Evolutionary conservation across 2,113 vertebrate species (phyloP), one percentile per base, ranked within the genome.

Genomic region (Zosterops japonicus): DNA sequence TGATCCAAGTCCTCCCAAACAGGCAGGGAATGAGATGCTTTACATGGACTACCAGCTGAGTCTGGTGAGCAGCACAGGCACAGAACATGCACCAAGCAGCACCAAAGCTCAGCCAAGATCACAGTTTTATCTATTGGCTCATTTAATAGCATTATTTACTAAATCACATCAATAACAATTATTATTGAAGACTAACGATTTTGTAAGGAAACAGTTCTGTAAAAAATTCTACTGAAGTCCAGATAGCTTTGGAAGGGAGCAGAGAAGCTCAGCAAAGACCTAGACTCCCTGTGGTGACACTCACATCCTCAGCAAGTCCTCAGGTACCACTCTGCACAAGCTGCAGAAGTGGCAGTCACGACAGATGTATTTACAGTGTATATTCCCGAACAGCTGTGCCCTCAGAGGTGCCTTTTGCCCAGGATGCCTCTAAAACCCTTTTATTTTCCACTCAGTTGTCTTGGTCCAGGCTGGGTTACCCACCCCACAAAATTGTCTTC

Each of bases 391-490:
- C 2, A 12, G 2, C 14, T 56, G 12, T 55, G 27, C 53, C 22
- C 6, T 24, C 10, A 72, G n/a, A 46, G 39, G 31, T 14, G 25
- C 35, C 12, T 56, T 85, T 69, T 77, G 44, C 68, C 75, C 41
- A 49, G 41, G 14, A 52, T 46, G 16, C 10, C 41, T 63, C 79
- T 25, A 33, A 57, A 87, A 19, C 18, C 18, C 44, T 80, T 68
- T 52, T 18, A 29, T 35, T 68, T 75, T 17, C 39, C 44, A 42
- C 39, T 63, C n/a, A 24, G 15, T 6, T 55, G 29, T 8, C 74
- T 12, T 0, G 0, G 0, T 28, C 35, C 67, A 47, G 36, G 14
- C 8, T 19, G 53, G 12, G 15, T 44, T 42, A 52, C 28, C 28
- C 27, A 31, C 5, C 24, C 57, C 14, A 18, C 20, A 15, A 1